A percentile compares a stretch with the other conserved stretches of the same genome.
phyloP scores from a whole-genome alignment of 2,888 invertebrate genomes.

The Aromia moschata region DNA sequence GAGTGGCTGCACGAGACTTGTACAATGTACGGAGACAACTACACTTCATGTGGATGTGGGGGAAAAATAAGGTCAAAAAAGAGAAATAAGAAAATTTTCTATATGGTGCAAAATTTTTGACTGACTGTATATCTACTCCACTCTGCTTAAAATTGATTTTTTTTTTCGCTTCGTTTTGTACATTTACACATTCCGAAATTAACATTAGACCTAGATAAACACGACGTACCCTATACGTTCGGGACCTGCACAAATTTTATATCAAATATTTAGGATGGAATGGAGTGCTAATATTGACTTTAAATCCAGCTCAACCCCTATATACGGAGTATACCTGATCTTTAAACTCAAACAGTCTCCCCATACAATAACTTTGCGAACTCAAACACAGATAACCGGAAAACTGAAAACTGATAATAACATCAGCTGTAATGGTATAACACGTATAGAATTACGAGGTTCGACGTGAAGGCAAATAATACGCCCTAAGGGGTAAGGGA shows the following conservation, averaged over 20 bases:
- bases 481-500: background rate
- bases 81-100: too few species aligned
- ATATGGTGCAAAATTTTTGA: too few species aligned
- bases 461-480: conserved; percentile 24
- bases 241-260: conserved; percentile 18
- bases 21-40: too few species aligned
- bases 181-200: background rate
- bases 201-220: background rate
- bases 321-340: conserved; percentile 9
- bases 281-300: conserved; percentile 26
- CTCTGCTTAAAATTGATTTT: too few species aligned
- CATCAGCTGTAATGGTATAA: conserved; percentile 27
- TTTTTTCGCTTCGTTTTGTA: background rate
- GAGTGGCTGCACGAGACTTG: too few species aligned
- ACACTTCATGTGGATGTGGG: too few species aligned
- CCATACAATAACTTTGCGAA: conserved; percentile 23
- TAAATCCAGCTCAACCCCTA: conserved; percentile 5
- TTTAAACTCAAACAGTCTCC: conserved; percentile 12
- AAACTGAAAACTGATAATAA: conserved; percentile 33
- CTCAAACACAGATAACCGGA: conserved; percentile 33
- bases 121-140: too few species aligned
- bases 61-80: too few species aligned
- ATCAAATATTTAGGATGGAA: conserved; percentile 23
- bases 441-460: conserved; percentile 23
- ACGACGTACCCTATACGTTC: background rate